Evolutionary conservation across 2,797 vertebrate species (phyloP), one percentile per base, ranked within the genome.

Genomic region (Coranthus polyacanthus): DNA sequence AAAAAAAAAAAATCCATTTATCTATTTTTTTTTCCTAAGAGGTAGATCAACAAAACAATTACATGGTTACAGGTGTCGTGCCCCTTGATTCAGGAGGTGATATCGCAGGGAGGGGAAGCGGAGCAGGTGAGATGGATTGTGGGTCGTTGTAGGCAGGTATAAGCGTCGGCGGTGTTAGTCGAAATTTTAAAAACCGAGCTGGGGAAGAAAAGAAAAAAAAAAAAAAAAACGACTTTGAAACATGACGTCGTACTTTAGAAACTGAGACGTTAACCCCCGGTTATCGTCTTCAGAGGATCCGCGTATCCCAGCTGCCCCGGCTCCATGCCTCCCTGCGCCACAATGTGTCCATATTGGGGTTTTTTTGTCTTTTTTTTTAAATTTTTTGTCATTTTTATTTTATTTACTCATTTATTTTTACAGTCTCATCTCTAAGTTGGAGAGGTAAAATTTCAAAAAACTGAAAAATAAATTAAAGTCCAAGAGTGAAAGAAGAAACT

Each of bases 21-120:
- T 92, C 94, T 90, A 92, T 93, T 88, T 90, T 82, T 84, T 86
- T 84, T 90, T 83, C 76, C 94, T 95, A 96, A 96, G 96, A 97
- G 96, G 96, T 97, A 97, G 96, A 97, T 97, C 94, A 96, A 96
- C 94, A 94, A 95, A 96, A 96, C 90, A 85, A 92, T 90, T 85
- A 93, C 89, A 91, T 92, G 93, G 90, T 90, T 92, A 93, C 81
- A 89, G 90, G 82, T 84, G 85, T 92, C 7, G 52, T 84, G 85
- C 72, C 89, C 88, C 72, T 67, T 50, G 75, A 87, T 82, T 68
- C 72, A 79, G 84, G 78, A 83, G 60, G 83, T 86, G 84, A 88
- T 74, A 68, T 83, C 67, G 81, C 68, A 67, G 67, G 69, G 56
- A 37, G 64, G 75, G 61, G 61, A 37, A n/a, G 68, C 41, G 70